These are phyloP conservation scores for Muscina levida DNA, from an alignment of 2,888 invertebrate species.

Conservation along the genomic window DNA sequence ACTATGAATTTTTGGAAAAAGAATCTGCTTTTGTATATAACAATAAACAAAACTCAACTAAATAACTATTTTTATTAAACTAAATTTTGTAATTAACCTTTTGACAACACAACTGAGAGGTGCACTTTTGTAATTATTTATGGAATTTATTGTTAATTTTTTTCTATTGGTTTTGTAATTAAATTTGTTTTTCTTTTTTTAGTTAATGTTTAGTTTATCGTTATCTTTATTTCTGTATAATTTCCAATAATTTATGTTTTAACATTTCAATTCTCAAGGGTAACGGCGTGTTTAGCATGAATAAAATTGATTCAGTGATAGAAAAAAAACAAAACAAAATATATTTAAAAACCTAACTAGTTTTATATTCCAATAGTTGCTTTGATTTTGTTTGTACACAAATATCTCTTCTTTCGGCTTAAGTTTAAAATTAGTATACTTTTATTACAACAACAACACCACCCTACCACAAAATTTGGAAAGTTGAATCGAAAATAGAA, in stretches of 20 bases:
- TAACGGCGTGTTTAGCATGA: conserved; percentile 53
- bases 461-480: conserved; percentile 64
- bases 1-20: conserved; percentile 43
- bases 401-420: conserved; percentile 13
- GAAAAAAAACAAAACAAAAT: too few relatives aligned
- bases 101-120: conserved; percentile 72
- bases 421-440: conserved; percentile 42
- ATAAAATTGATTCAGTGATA: conserved; percentile 24
- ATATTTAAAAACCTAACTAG: conserved; percentile 49
- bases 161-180: conserved; percentile 45
- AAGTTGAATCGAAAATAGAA: conserved; percentile 20
- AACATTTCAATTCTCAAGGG: conserved; percentile 29
- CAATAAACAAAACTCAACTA: conserved; percentile 19
- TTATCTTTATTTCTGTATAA: conserved; percentile 27
- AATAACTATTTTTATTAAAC: conserved; percentile 54
- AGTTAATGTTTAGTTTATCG: conserved; percentile 26
- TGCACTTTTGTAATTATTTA: conserved; percentile 60
- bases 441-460: conserved; percentile 60
- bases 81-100: conserved; percentile 61
- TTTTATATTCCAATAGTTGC: conserved; percentile 53
- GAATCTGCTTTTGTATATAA: conserved; percentile 59
- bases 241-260: conserved; percentile 32
- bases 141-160: conserved; percentile 41
- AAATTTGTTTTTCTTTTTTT: conserved; percentile 42
- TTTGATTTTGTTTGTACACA: conserved; percentile 42